Evolutionary conservation across 2,797 vertebrate species (phyloP), one percentile per base, ranked within the genome.

Genomic region (Gymnocypris eckloni): DNA sequence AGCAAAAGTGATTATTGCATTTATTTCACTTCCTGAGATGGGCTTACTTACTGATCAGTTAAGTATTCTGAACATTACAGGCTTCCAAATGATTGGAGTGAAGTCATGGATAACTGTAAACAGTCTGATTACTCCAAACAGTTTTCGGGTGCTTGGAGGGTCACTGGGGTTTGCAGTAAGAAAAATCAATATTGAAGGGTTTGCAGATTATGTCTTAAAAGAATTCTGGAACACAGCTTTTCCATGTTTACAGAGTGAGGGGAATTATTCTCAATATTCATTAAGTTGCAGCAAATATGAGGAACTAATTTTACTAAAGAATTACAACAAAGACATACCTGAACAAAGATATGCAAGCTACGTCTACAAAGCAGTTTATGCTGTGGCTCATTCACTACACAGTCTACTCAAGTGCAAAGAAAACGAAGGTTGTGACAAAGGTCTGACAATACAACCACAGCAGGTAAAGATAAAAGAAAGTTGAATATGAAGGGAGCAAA

Each of bases 91-190:
- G 77, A 90, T 95, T 20, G 95, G 94, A 1, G 94, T 94, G 75
- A 94, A 95, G 87, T 92, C 91, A 69, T 95, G 95, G 94, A 95
- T 95, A 85, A 94, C 94, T 18, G 94, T 94, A 1, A 88, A 94
- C 85, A 94, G 92, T 86, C 91, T 95, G 1, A 87, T 94, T 48
- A 95, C 93, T 48, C 92, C 94, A 7, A 91, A 88, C 33, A 94
- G 92, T 87, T 94, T 92, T 15, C 88, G 75, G 25, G 90, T 96
- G 15, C 81, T 95, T n/a, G 91, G 41, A 76, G 95, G 95, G 4
- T 91, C 95, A 8, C 86, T 96, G 6, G 95, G 94, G 41, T 94
- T 95, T 79, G 93, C 94, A 33, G 91, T 95, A 11, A 91, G 88
- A 86, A 95, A 95, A 86, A 82, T 91, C 12, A 91, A 92, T 28